These are phyloP conservation scores for Ctenoplectra terminalis DNA, from an alignment of 1,140 invertebrate species.

Conservation along the genomic window DNA sequence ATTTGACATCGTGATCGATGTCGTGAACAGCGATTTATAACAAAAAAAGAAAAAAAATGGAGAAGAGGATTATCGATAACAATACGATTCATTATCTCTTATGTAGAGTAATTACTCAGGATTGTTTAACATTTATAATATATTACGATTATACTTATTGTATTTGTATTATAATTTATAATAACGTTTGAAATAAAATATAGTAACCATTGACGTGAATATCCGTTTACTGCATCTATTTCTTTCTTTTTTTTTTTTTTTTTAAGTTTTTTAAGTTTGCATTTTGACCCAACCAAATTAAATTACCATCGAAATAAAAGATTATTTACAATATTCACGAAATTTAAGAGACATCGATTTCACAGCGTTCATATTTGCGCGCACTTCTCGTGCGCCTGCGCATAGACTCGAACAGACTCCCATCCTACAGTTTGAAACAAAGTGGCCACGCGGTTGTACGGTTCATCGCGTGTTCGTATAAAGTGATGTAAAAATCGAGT, in stretches of 20 bases:
- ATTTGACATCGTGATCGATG: slow-evolving; percentile 5
- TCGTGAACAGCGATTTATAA: background rate
- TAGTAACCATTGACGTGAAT: slow-evolving; percentile 74
- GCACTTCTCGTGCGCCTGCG: background rate
- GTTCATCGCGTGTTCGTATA: background rate
- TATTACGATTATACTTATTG: slow-evolving; percentile 79
- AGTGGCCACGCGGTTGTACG: too few species aligned
- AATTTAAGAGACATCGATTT: background rate
- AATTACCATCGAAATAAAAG: background rate
- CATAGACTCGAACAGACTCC: background rate
- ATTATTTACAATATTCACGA: background rate
- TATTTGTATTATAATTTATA: slow-evolving; percentile 82
- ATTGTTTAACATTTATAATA: slow-evolving; percentile 82
- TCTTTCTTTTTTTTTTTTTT: too few species aligned
- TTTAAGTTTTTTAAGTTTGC: background rate
- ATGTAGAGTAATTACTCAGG: slow-evolving; percentile 81
- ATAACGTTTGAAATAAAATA: slow-evolving; percentile 80
- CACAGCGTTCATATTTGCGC: background rate
- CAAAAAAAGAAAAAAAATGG: slow-evolving; percentile 40
- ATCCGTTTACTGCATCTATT: background rate
- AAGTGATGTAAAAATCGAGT: background rate
- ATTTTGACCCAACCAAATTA: too few species aligned
- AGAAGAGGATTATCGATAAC: slow-evolving; percentile 63
- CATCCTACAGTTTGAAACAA: background rate
- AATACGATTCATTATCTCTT: slow-evolving; percentile 75